Percentiles rank a stretch among this genome's conserved stretches.
phyloP scores from a whole-genome alignment of 2,888 invertebrate genomes.

The Pimpla rufipes region DNA sequence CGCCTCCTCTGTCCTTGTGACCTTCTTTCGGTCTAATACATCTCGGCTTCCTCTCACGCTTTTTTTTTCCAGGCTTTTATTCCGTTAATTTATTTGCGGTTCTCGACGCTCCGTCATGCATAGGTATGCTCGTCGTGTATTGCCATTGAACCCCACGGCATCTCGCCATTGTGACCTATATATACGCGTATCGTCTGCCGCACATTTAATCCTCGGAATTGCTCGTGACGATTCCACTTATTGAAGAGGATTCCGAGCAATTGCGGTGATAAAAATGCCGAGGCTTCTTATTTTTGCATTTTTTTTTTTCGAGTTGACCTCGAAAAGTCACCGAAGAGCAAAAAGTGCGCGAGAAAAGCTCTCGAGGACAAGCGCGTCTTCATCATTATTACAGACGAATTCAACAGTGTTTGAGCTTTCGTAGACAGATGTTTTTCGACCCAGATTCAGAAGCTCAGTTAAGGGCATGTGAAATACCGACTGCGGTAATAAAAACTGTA shows the following conservation, averaged over 20 bases:
- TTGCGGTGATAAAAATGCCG: not conserved
- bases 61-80: constrained; percentile 1
- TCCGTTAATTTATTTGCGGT: not conserved
- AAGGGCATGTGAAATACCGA: too few species aligned
- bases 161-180: not conserved
- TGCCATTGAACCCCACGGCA: constrained; percentile 15
- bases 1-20: not conserved
- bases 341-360: too few species aligned
- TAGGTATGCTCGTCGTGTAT: not conserved
- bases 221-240: not conserved
- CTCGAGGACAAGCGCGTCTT: too few species aligned
- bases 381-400: too few species aligned
- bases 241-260: not conserved
- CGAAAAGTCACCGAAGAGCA: not conserved
- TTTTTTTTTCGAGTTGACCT: not conserved
- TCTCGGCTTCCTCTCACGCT: not conserved
- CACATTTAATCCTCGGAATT: not conserved
- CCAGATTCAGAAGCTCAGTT: too few species aligned
- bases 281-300: too few species aligned
- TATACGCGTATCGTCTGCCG: not conserved
- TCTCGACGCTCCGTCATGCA: constrained; percentile 2
- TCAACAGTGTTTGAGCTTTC: too few species aligned
- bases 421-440: too few species aligned
- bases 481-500: too few species aligned
- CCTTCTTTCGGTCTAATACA: not conserved